Base-by-base conservation (phyloP, 2,113 vertebrate species). In the Poeciliopsis occidentalis region DNA sequence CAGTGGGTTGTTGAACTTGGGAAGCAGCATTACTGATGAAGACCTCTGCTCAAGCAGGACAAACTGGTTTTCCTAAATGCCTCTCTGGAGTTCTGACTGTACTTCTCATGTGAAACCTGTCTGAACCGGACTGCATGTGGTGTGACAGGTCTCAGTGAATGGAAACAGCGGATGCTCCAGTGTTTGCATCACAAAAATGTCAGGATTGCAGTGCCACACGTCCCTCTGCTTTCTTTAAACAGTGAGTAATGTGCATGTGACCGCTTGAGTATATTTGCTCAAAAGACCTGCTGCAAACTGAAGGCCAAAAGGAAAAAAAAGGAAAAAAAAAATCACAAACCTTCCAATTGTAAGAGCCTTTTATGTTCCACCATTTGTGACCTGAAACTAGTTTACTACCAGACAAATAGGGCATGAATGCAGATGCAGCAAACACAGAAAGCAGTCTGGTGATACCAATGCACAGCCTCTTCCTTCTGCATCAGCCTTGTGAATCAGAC, bases 161-260 rank as follows among this genome's bases (percentile, higher is more conserved):
- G 51, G 34, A 67, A 63, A 31, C 44, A 27, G 54, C 26, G 37
- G 60, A 81, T 71, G 41, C 74, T 82, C 51, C 10, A 6, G 8
- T 6, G 60, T 34, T 70, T 64, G 60, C 74, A 75, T 85, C 71
- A 82, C 32, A 31, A 41, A 54, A 47, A 70, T 61, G 17, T 71
- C 41, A 81, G 77, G 79, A 87, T 70, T 75, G 72, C 74, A 76
- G 77, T 8, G 69, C 69, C 22, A 73, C 79, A 37, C 3, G 67
- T 81, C 81, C 44, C 4, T 54, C 84, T 71, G 77, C 86, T 75
- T 71, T 57, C 79, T 84, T 83, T 70, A 64, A 80, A 87, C 76
- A 73, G 63, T 75, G 87, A 90, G 83, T 78, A 78, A 85, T 67
- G 41, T 13, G 34, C 84, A 81, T 78, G 85, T 88, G 88, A 91